These are phyloP conservation scores for Lophius americanus DNA, from an alignment of 2,797 vertebrate genomes.

Conservation along the genomic window DNA sequence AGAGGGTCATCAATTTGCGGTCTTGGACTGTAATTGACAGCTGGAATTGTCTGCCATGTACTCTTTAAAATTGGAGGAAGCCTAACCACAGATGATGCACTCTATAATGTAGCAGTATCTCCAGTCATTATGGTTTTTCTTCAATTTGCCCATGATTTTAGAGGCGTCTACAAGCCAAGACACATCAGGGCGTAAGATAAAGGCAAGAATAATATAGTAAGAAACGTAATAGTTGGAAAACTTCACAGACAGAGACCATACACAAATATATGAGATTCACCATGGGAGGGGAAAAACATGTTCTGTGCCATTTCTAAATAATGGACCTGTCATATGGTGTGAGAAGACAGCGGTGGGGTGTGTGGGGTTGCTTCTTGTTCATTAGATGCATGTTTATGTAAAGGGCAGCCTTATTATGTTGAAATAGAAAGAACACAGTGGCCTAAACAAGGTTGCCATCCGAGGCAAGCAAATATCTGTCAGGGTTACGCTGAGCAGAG, in stretches of 20 bases:
- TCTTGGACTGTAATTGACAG: constrained; percentile 38
- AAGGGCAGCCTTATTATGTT: constrained; percentile 80
- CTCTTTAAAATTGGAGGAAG: constrained; percentile 11
- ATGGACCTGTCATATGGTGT: constrained; percentile 70
- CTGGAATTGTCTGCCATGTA: constrained; percentile 24
- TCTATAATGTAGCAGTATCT: constrained; percentile 12
- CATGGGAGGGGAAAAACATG: constrained; percentile 56
- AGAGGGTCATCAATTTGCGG: constrained; percentile 39
- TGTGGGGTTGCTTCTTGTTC: constrained; percentile 49
- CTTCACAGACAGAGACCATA: constrained; percentile 34
- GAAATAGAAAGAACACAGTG: constrained; percentile 68
- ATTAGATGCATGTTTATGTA: constrained; percentile 73
- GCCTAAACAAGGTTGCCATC: constrained; percentile 71
- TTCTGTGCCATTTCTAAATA: constrained; percentile 74
- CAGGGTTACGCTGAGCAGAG: constrained; percentile 77
- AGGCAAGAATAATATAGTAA: constrained; percentile 32
- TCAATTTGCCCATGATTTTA: constrained; percentile 40
- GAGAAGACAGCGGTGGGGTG: constrained; percentile 42
- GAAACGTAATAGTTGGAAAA: constrained; percentile 25
- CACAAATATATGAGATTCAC: constrained; percentile 55
- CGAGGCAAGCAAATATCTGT: constrained; percentile 75
- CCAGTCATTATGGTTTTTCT: constrained; percentile 18
- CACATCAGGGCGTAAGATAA: constrained; percentile 23
- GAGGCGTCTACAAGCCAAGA: constrained; percentile 32
- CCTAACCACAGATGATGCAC: constrained; percentile 32